phyloP scores from a whole-genome alignment of 2,113 vertebrate species.

The Cettia cetti region DNA sequence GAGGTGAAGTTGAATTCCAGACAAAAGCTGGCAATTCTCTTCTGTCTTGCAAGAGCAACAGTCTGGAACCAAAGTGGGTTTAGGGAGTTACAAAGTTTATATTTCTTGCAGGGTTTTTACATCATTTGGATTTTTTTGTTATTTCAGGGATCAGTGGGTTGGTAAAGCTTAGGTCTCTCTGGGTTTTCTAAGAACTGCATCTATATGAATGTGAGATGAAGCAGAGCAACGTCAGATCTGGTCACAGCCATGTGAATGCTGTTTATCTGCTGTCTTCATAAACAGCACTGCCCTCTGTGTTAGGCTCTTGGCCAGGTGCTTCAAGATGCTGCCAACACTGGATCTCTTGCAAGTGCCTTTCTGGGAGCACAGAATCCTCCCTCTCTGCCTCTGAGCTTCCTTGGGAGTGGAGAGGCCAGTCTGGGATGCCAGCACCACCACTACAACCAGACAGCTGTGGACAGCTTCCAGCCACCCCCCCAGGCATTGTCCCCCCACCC shows the following conservation, averaged over 20 bases:
- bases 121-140: neutral
- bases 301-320: neutral
- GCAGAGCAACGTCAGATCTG: neutral
- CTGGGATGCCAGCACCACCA: neutral
- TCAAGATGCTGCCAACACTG: neutral
- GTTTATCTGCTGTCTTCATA: neutral
- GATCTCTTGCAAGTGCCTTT: neutral
- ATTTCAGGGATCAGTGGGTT: neutral
- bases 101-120: neutral
- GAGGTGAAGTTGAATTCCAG: neutral
- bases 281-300: neutral
- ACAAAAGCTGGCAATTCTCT: neutral
- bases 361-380: neutral
- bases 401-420: accelerated
- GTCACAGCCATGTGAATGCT: neutral
- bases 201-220: neutral
- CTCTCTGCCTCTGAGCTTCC: neutral
- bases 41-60: neutral
- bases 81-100: neutral
- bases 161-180: neutral
- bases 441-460: neutral
- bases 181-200: neutral
- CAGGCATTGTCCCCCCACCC: neutral
- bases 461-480: neutral
- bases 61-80: neutral